Evolutionary conservation across 2,888 invertebrate genomes (phyloP), one percentile per base, ranked within the genome.

Genomic region (Pterobdella sp.): DNA sequence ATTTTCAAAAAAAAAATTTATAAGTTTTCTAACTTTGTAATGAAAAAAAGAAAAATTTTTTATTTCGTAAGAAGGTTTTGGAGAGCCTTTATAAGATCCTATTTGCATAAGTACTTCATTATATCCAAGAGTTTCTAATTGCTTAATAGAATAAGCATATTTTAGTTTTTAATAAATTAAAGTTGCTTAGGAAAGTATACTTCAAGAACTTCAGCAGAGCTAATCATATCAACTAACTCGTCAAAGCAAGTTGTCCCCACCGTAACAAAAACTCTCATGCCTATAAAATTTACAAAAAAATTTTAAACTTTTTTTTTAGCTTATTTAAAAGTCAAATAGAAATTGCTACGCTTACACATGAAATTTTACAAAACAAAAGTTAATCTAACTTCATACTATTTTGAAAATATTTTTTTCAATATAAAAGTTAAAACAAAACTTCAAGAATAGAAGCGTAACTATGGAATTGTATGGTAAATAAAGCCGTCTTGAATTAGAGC

Each of bases 251-350:
- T 56, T 3, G 60, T 56, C 3, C 60, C 60, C 4, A 56, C 60
- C 18, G 60, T 56, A 18, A 56, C 60, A 56, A 56, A 56, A 56
- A 56, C 60, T 56, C n/a, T 56, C 60, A 56, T 56, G 18, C 42
- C 18, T 42, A 14, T 7, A 42, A 42, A 42, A 42, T 18, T 42
- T 18, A 18, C 7, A 42, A 42, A 14, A 14, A 14, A 42, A 14
- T 42, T 42, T 42, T 42, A 42, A 42, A 42, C 18, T 42, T 42
- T 42, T 42, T 42, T 42, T 42, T 42, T 7, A 14, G 18, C 7
- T 18, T 18, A 42, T 42, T 42, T n/a, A n/a, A n/a, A n/a, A n/a
- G n/a, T n/a, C n/a, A n/a, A n/a, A n/a, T n/a, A n/a, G n/a, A n/a
- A n/a, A n/a, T n/a, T n/a, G n/a, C n/a, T n/a, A n/a, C n/a, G n/a